Conservation (phyloP, 2,797 vertebrate genomes). For the Falco cherrug region DNA sequence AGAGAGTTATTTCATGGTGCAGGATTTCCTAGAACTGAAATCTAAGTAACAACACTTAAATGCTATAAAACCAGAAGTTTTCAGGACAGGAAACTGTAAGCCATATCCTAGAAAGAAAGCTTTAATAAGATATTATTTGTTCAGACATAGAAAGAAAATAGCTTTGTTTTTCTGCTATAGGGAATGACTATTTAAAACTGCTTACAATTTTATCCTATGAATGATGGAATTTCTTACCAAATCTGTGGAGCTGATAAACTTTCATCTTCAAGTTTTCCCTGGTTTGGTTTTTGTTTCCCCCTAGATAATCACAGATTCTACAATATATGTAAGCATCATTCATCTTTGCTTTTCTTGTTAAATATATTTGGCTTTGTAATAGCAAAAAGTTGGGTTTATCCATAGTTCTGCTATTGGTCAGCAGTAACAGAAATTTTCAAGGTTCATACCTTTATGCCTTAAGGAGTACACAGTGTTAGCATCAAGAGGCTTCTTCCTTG, state of each 20-base stretch:
- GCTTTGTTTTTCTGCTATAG: background rate
- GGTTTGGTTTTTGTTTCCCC: background rate
- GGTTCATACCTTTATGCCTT: background rate
- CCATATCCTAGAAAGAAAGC: background rate
- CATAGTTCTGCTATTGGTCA: background rate
- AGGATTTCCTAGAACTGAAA: background rate
- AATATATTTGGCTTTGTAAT: background rate
- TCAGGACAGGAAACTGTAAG: background rate
- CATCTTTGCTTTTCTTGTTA: background rate
- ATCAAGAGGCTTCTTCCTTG: background rate
- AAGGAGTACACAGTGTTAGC: background rate
- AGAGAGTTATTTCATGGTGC: background rate
- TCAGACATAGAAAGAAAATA: background rate
- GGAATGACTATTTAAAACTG: background rate
- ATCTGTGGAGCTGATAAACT: background rate
- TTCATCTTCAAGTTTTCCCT: background rate
- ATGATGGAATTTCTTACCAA: background rate
- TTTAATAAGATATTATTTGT: background rate
- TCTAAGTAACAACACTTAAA: background rate
- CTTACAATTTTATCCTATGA: background rate
- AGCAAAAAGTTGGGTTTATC: background rate
- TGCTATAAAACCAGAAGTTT: background rate
- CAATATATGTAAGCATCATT: background rate
- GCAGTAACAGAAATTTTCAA: background rate
- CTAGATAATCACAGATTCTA: background rate